phyloP scores from a whole-genome alignment of 2,888 invertebrate genomes.

The Cataglyphis livida region DNA sequence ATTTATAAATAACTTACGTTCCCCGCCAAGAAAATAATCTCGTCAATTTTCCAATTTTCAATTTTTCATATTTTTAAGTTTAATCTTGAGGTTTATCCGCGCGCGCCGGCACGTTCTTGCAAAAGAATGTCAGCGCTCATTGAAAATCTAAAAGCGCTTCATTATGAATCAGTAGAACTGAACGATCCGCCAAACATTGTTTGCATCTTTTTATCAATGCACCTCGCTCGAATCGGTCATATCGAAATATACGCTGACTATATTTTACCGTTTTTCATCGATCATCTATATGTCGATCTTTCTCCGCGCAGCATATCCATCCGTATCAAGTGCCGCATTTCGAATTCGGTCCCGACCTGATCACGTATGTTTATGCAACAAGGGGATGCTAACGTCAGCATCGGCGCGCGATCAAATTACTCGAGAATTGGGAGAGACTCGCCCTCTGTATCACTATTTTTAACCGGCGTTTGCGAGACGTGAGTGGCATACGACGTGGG shows the following conservation, averaged over 20 bases:
- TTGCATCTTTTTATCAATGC: slow-evolving; percentile 26
- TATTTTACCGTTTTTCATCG: slow-evolving; percentile 10
- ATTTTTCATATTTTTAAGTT: slow-evolving; percentile 15
- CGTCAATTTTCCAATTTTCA: slow-evolving; percentile 5
- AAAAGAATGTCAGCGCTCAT: slow-evolving; percentile 2
- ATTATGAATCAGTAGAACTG: slow-evolving; percentile 42
- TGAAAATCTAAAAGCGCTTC: slow-evolving; percentile 29
- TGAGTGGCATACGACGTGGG: background rate
- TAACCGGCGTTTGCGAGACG: background rate
- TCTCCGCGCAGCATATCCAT: background rate
- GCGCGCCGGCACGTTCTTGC: background rate
- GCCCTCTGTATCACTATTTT: slow-evolving; percentile 5
- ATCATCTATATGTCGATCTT: slow-evolving; percentile 19
- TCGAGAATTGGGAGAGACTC: background rate
- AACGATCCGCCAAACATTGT: slow-evolving; percentile 17
- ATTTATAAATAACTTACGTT: background rate
- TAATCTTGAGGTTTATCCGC: slow-evolving; percentile 2
- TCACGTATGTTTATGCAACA: slow-evolving; percentile 48
- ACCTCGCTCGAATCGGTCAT: background rate
- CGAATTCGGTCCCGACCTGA: slow-evolving; percentile 14
- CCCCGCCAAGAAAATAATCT: background rate
- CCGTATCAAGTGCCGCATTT: slow-evolving; percentile 11
- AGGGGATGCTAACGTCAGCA: slow-evolving; percentile 36
- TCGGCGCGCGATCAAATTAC: slow-evolving; percentile 2
- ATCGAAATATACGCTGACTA: slow-evolving; percentile 15